Percentiles rank a stretch among this genome's conserved stretches.
These are phyloP conservation scores for Trichomycterus rosablanca DNA, from an alignment of 2,113 vertebrate genomes.

Conservation along the genomic window DNA sequence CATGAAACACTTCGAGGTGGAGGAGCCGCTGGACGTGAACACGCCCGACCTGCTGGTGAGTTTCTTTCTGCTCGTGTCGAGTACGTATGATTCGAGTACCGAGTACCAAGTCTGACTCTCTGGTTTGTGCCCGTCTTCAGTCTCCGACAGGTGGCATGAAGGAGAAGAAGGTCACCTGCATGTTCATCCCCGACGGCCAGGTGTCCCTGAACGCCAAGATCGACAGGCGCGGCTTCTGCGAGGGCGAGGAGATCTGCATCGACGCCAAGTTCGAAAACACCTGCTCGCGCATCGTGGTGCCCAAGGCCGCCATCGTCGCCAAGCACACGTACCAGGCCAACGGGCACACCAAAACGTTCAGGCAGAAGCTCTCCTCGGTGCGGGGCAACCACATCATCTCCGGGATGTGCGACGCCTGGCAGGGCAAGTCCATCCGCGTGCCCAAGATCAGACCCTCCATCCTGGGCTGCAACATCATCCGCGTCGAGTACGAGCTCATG, in stretches of 20 bases:
- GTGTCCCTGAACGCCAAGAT: conserved; percentile 86
- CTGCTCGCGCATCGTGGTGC: conserved; percentile 92
- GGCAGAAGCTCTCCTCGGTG: conserved; percentile 84
- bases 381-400: conserved; percentile 94
- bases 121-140: too few species aligned
- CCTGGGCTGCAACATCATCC: conserved; percentile 87
- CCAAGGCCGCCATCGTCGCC: conserved; percentile 89
- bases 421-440: conserved; percentile 84
- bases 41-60: conserved; percentile 78
- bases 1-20: conserved; percentile 73
- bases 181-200: conserved; percentile 77
- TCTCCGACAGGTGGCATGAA: conserved; percentile 83
- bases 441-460: conserved; percentile 91
- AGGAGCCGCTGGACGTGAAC: conserved; percentile 78
- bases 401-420: conserved; percentile 86
- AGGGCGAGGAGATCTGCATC: conserved; percentile 91
- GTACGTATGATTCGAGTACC: too few species aligned
- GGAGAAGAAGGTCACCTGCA: conserved; percentile 89
- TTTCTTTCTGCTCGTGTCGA: too few species aligned
- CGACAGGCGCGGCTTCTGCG: conserved; percentile 87
- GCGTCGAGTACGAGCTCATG: conserved; percentile 89
- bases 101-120: too few species aligned
- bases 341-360: conserved; percentile 78
- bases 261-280: conserved; percentile 95
- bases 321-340: conserved; percentile 89